These are phyloP conservation scores for Philopotamus ludificatus DNA, from an alignment of 1,140 invertebrate species.

Conservation along the genomic window DNA sequence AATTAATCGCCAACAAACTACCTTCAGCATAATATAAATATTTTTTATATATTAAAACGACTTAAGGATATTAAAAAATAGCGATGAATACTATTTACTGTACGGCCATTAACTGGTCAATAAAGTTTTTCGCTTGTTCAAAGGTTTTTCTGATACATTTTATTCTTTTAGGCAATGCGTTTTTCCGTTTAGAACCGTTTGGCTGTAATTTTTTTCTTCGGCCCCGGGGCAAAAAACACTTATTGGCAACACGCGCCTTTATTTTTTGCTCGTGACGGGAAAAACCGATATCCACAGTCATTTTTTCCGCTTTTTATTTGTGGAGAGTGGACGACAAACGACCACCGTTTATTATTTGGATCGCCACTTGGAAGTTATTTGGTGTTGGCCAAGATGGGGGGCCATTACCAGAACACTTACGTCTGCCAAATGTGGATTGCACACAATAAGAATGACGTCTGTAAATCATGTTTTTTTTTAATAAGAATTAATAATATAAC, in stretches of 20 bases:
- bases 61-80: neutral
- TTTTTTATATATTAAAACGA: too few relatives aligned
- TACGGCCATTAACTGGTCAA: constrained; percentile 35
- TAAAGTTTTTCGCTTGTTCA: constrained; percentile 41
- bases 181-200: constrained; percentile 11
- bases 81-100: neutral
- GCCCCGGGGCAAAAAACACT: constrained; percentile 38
- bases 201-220: constrained; percentile 33
- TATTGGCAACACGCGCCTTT: constrained; percentile 39
- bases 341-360: constrained; percentile 41
- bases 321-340: constrained; percentile 40
- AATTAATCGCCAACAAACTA: neutral
- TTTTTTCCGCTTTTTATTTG: constrained; percentile 40
- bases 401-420: too few relatives aligned
- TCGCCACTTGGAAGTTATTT: constrained; percentile 41
- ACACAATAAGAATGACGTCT: too few relatives aligned
- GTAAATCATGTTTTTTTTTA: too few relatives aligned
- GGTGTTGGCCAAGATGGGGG: constrained; percentile 22
- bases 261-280: constrained; percentile 8
- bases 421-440: too few relatives aligned
- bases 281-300: constrained; percentile 37
- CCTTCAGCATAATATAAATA: neutral
- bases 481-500: too few relatives aligned
- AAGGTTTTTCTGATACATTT: constrained; percentile 36
- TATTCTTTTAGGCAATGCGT: constrained; percentile 27